Conservation (phyloP, 2,113 vertebrate genomes). For the Ranitomeya imitator region DNA sequence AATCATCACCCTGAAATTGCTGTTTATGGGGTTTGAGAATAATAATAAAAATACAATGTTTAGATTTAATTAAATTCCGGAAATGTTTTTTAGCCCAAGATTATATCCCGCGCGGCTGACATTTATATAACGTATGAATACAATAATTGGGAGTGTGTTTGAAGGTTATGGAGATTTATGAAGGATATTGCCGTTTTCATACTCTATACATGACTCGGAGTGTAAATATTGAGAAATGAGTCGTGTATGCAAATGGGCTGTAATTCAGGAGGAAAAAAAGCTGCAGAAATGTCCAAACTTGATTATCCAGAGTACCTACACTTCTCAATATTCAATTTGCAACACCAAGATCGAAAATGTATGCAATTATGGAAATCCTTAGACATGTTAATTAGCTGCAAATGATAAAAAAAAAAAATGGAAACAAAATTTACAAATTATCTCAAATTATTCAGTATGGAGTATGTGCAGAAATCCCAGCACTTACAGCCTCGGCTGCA, state of each 20-base stretch:
- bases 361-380: too few species aligned
- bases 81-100: background rate
- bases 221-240: background rate
- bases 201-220: background rate
- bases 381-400: too few species aligned
- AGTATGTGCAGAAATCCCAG: too few species aligned
- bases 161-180: conserved; percentile 27
- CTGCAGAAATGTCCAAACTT: background rate
- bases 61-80: conserved; percentile 21
- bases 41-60: conserved; percentile 20
- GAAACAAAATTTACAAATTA: too few species aligned
- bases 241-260: background rate
- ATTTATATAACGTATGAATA: conserved; percentile 17
- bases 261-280: background rate
- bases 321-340: too few species aligned
- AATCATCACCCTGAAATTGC: background rate
- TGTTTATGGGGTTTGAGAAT: background rate
- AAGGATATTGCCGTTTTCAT: background rate
- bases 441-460: too few species aligned
- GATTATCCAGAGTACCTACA: background rate
- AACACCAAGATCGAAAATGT: too few species aligned
- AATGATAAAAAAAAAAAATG: too few species aligned
- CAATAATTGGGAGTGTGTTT: conserved; percentile 5
- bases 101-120: background rate
- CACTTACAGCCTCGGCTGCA: too few species aligned